These are phyloP conservation scores for Hypomesus transpacificus DNA, from an alignment of 2,113 vertebrate species.

Conservation along the genomic window DNA sequence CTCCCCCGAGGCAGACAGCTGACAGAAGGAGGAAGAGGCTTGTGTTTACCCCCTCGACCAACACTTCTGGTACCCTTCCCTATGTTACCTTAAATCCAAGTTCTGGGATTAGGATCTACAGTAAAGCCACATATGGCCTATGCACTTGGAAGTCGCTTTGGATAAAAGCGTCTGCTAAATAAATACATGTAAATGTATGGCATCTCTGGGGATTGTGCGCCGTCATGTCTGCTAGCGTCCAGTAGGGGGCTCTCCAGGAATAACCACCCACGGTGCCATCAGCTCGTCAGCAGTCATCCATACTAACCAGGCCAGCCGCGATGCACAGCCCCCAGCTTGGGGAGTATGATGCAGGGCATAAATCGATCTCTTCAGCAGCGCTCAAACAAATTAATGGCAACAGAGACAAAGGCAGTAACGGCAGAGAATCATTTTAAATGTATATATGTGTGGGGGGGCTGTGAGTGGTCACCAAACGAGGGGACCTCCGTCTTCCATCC, in stretches of 20 bases:
- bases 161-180: no score
- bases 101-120: no score
- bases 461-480: background rate
- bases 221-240: slow-evolving; percentile 42
- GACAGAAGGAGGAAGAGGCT: no score
- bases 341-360: slow-evolving; percentile 36
- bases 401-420: slow-evolving; percentile 36
- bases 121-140: background rate
- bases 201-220: background rate
- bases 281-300: slow-evolving; percentile 13
- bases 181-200: no score
- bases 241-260: slow-evolving; percentile 60
- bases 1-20: background rate
- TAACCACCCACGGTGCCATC: slow-evolving; percentile 28
- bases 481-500: slow-evolving; percentile 2
- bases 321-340: slow-evolving; percentile 42
- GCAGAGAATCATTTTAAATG: slow-evolving; percentile 35
- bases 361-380: slow-evolving; percentile 44
- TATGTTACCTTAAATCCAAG: no score
- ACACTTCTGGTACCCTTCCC: no score
- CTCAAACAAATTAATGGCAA: slow-evolving; percentile 43
- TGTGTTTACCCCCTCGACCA: no score
- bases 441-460: background rate
- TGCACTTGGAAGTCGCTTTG: no score
- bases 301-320: slow-evolving; percentile 41